Evolutionary conservation across 2,113 vertebrate species (phyloP).

Genomic region (Phoxinus phoxinus): DNA sequence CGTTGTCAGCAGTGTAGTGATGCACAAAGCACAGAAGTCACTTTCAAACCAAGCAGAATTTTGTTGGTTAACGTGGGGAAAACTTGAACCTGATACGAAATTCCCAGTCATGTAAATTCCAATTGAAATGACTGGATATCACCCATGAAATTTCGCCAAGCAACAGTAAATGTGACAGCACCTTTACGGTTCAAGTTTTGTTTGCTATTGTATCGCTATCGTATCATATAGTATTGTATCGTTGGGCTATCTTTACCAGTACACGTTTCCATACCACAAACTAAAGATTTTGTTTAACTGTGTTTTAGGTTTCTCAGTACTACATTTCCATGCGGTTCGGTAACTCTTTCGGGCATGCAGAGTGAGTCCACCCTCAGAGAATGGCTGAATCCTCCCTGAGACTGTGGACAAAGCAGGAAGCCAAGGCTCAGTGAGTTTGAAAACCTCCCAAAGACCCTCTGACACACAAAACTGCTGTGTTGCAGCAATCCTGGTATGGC

Average conservation of each 20-base stretch:
- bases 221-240: too few species aligned
- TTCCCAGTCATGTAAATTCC: background rate
- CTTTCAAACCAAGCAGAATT: background rate
- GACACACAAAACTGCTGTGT: slow-evolving; percentile 46
- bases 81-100: background rate
- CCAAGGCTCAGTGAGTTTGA: slow-evolving; percentile 28
- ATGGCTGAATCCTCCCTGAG: slow-evolving; percentile 31
- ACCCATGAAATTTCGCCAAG: background rate
- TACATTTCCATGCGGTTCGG: too few species aligned
- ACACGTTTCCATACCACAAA: background rate
- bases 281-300: background rate
- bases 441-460: slow-evolving; percentile 47
- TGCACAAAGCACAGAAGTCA: background rate
- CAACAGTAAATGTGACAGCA: background rate
- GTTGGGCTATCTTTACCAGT: too few species aligned
- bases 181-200: background rate
- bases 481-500: slow-evolving; percentile 33
- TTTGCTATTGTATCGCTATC: background rate
- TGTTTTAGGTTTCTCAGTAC: background rate
- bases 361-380: background rate
- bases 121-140: background rate
- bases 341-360: slow-evolving; percentile 4
- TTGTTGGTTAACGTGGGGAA: background rate
- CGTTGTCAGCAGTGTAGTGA: background rate
- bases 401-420: slow-evolving; percentile 36